These are phyloP conservation scores for Plagodis pulveraria DNA, from an alignment of 2,888 invertebrate species.

Conservation along the genomic window DNA sequence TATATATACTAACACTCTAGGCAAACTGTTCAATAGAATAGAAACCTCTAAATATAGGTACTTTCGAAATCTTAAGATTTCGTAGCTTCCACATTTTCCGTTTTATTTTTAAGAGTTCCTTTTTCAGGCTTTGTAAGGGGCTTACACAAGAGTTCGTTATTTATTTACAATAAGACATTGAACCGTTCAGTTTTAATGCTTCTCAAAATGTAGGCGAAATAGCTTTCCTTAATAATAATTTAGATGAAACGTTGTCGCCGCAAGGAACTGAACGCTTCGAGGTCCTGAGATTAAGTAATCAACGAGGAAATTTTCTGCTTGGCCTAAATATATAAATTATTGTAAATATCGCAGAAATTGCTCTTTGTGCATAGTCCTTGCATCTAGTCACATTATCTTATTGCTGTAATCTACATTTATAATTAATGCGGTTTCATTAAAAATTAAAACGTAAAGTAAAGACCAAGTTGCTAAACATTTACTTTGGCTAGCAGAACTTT, in stretches of 20 bases:
- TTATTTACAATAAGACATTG: constrained; percentile 11
- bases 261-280: constrained; percentile 43
- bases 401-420: constrained; percentile 39
- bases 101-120: neutral
- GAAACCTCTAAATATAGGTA: constrained; percentile 16
- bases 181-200: constrained; percentile 6
- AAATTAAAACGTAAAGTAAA: constrained; percentile 37
- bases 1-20: constrained; percentile 10
- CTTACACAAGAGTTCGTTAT: constrained; percentile 6
- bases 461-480: constrained; percentile 37
- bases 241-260: constrained; percentile 39
- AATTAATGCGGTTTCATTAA: constrained; percentile 41
- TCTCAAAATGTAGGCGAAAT: neutral
- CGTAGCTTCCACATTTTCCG: constrained; percentile 1
- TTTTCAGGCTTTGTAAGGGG: neutral
- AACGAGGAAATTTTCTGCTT: constrained; percentile 38
- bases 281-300: constrained; percentile 46
- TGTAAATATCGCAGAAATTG: constrained; percentile 41
- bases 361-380: constrained; percentile 25
- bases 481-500: constrained; percentile 17
- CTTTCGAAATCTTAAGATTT: constrained; percentile 8
- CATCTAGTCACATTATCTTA: constrained; percentile 22
- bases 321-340: constrained; percentile 38
- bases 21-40: constrained; percentile 18
- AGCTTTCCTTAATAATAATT: constrained; percentile 35